Percentiles rank a stretch among this genome's conserved stretches.
Conservation (phyloP, 1,140 invertebrate species). For the Potamilus streckersoni region DNA sequence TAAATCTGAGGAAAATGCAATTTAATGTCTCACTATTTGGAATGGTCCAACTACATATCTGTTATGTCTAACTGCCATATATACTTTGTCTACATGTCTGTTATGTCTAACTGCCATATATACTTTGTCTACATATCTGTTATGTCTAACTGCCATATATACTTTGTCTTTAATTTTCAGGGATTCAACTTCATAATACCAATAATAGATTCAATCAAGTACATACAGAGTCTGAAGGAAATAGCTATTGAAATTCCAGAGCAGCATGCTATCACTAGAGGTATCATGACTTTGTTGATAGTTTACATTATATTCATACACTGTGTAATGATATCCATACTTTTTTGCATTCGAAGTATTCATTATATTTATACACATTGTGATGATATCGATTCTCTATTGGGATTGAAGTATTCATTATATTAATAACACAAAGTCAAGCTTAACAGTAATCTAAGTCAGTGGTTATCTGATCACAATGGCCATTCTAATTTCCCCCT, state of each 20-base stretch:
- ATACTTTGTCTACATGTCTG: conserved; percentile 23
- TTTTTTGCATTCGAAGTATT: too few species aligned
- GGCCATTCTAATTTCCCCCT: too few species aligned
- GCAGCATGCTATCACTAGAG: conserved; percentile 96
- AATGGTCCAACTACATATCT: not conserved
- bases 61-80: not conserved
- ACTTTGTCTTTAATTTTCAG: conserved; percentile 57
- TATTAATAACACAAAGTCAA: too few species aligned
- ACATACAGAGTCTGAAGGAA: conserved; percentile 99
- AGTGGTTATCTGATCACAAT: too few species aligned
- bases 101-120: not conserved
- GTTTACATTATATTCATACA: too few species aligned
- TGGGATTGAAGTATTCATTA: too few species aligned
- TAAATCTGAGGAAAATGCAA: not conserved
- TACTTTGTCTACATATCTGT: conserved; percentile 16
- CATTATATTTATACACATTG: too few species aligned
- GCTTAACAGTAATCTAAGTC: too few species aligned
- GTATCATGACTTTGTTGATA: conserved; percentile 59
- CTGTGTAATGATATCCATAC: too few species aligned
- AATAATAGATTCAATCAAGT: conserved; percentile 92
- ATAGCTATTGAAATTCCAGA: conserved; percentile 99
- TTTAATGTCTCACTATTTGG: conserved; percentile 1
- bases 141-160: conserved; percentile 4
- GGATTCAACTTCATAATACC: conserved; percentile 95
- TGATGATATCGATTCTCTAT: too few species aligned